A percentile compares a stretch with the other conserved stretches of the same genome.
Evolutionary conservation across 2,888 invertebrate genomes (phyloP).

Genomic region (Glyphotaelius pellucidus): DNA sequence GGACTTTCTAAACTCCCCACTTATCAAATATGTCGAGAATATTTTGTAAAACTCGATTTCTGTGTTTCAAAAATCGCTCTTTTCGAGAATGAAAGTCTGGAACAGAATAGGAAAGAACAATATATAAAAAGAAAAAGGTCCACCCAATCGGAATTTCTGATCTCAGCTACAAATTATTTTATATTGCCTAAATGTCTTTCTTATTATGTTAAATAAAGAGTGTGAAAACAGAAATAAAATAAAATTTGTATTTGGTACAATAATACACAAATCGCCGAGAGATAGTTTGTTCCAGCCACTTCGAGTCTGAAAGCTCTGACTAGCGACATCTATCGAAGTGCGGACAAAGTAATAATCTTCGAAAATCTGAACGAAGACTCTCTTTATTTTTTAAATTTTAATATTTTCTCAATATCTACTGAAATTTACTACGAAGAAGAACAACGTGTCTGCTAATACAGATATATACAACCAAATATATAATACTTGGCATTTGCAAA

Average conservation of each 20-base stretch:
- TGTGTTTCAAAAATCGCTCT: not conserved
- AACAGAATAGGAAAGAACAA: not conserved
- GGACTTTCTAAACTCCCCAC: not conserved
- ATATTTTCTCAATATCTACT: not conserved
- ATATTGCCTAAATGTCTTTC: not conserved
- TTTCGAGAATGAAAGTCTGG: not conserved
- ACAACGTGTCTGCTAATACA: not conserved
- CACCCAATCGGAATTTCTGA: not conserved
- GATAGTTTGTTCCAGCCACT: not conserved
- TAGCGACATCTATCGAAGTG: slow-evolving; percentile 37
- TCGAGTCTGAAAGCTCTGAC: not conserved
- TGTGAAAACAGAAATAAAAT: no score
- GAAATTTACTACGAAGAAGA: not conserved
- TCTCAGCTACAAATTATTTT: not conserved
- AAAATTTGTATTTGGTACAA: no score
- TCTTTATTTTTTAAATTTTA: not conserved
- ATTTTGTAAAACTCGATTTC: not conserved
- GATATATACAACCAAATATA: no score
- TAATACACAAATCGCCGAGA: not conserved
- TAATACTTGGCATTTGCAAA: not conserved
- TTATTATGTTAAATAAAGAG: not conserved
- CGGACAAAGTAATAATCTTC: slow-evolving; percentile 17
- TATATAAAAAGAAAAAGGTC: no score
- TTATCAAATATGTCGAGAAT: not conserved
- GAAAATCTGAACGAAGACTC: not conserved